Percentiles rank a stretch among this genome's conserved stretches.
Conservation (phyloP, 2,113 vertebrate genomes). For the Osmerus eperlanus region DNA sequence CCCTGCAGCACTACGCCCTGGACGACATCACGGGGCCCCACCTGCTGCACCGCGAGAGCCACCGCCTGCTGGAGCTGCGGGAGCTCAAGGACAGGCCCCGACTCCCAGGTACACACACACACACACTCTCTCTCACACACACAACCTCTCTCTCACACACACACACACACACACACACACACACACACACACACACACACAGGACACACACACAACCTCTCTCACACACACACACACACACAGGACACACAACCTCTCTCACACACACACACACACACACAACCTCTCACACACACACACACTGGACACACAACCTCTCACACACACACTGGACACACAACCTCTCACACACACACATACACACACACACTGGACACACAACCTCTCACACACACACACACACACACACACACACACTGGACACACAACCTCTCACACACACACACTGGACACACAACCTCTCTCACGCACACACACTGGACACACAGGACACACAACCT, state of each 20-base stretch:
- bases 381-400: not conserved
- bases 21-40: conserved; percentile 93
- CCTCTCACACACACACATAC: not conserved
- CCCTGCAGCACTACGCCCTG: conserved; percentile 94
- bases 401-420: not conserved
- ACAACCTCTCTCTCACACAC: too few species aligned
- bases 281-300: not conserved
- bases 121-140: not conserved
- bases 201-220: not conserved
- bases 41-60: conserved; percentile 87
- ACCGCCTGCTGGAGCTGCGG: conserved; percentile 85
- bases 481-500: not conserved
- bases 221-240: not conserved
- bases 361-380: not conserved
- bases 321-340: not conserved
- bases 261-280: conserved; percentile 3
- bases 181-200: conserved; percentile 5
- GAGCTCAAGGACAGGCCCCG: conserved; percentile 89
- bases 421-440: not conserved
- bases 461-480: not conserved
- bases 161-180: not conserved
- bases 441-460: not conserved
- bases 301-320: not conserved
- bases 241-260: not conserved
- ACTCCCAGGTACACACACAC: conserved; percentile 69